Evolutionary conservation across 2,797 vertebrate species (phyloP).

Genomic region (Euthynnus affinis): DNA sequence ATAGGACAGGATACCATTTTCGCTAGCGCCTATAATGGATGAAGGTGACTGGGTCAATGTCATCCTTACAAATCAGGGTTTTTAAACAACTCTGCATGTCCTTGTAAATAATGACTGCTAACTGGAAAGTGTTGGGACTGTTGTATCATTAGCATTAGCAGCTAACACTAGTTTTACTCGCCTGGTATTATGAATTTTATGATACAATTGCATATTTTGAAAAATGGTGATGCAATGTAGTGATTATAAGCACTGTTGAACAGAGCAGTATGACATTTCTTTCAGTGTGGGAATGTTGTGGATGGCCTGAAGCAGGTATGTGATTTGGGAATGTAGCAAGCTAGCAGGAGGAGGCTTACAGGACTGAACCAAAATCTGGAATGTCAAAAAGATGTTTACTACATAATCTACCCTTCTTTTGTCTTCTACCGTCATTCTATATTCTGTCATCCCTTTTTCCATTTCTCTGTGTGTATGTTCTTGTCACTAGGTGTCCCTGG

Average conservation of each 20-base stretch:
- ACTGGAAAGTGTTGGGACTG: too few relatives aligned
- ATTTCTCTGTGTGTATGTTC: constrained; percentile 1
- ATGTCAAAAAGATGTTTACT: constrained; percentile 20
- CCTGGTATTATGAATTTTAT: background rate
- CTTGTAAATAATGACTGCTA: background rate
- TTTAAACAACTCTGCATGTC: background rate
- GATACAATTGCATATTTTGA: background rate
- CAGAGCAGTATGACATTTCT: background rate
- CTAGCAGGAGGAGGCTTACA: background rate
- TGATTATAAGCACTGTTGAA: background rate
- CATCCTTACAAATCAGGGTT: background rate
- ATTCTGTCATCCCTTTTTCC: background rate
- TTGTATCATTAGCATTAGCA: constrained; percentile 1
- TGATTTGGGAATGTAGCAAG: background rate
- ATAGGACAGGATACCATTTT: too few relatives aligned
- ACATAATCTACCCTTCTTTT: constrained; percentile 10
- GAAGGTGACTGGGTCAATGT: background rate
- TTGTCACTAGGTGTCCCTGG: constrained; percentile 7
- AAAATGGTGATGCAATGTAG: background rate
- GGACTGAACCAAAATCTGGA: constrained; percentile 3
- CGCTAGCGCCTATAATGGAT: background rate
- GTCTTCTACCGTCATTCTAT: constrained; percentile 10
- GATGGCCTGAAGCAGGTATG: too few relatives aligned
- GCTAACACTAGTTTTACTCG: background rate
- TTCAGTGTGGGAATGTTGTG: too few relatives aligned